phyloP scores from a whole-genome alignment of 1,140 invertebrate species.

The Probaryconus sp. region DNA sequence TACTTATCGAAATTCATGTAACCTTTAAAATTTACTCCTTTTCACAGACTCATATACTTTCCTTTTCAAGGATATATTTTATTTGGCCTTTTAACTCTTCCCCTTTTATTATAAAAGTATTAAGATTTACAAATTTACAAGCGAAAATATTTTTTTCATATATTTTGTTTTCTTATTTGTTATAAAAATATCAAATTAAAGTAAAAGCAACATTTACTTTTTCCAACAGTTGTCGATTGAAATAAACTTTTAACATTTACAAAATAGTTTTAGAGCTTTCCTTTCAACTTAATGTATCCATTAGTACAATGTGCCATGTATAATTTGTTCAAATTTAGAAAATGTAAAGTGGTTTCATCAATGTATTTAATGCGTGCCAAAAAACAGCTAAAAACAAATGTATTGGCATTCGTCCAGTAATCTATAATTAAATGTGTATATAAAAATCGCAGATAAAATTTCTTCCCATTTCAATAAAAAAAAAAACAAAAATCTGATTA shows the following conservation, averaged over 20 bases:
- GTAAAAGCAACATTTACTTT: no score
- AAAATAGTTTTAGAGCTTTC: no score
- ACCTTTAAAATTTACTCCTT: neutral
- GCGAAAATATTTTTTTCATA: no score
- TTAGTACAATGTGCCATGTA: conserved; percentile 12
- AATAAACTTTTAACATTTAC: no score
- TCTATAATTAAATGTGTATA: conserved; percentile 13
- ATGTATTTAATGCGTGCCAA: conserved; percentile 16
- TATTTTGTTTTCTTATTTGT: no score
- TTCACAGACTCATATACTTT: no score
- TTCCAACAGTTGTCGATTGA: no score
- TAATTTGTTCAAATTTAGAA: conserved; percentile 12
- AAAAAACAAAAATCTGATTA: neutral
- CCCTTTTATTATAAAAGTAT: no score
- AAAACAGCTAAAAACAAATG: neutral
- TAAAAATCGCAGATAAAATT: neutral
- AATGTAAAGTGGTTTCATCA: neutral
- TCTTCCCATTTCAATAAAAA: conserved; percentile 13
- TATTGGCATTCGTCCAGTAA: conserved; percentile 24
- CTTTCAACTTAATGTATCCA: conserved; percentile 1
- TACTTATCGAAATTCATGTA: conserved; percentile 9
- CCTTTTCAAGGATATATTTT: no score
- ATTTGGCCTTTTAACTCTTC: no score
- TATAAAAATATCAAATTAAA: no score
- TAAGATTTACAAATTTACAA: no score